Percentiles rank a stretch among this genome's conserved stretches.
phyloP scores from a whole-genome alignment of 1,140 invertebrate species.

The Lycorma delicatula region DNA sequence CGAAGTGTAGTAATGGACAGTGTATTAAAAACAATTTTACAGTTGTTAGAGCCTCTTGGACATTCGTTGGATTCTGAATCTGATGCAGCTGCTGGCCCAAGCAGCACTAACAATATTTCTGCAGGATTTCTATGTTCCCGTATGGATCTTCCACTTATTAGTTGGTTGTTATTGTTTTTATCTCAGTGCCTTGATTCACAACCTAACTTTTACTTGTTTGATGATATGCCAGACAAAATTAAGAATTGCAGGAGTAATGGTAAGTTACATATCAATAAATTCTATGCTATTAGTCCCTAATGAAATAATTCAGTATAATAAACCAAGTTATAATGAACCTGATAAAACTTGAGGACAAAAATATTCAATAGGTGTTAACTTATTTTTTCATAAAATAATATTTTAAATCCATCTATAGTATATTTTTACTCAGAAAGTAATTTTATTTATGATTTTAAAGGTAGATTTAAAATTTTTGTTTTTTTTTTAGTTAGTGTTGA shows the following conservation, averaged over 20 bases:
- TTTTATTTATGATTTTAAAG: too few relatives aligned
- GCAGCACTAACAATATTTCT: slow-evolving; percentile 14
- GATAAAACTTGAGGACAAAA: too few relatives aligned
- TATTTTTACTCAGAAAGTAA: too few relatives aligned
- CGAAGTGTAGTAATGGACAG: slow-evolving; percentile 36
- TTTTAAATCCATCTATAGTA: too few relatives aligned
- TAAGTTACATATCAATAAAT: neutral
- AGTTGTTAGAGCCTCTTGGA: slow-evolving; percentile 40
- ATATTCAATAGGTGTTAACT: too few relatives aligned
- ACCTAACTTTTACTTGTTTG: slow-evolving; percentile 20
- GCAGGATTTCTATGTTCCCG: slow-evolving; percentile 32
- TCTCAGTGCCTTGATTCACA: slow-evolving; percentile 61
- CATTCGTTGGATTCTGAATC: slow-evolving; percentile 26
- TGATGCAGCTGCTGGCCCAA: slow-evolving; percentile 13
- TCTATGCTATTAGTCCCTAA: too few relatives aligned
- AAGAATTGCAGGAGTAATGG: slow-evolving; percentile 19
- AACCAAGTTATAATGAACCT: too few relatives aligned
- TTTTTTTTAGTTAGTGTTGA: too few relatives aligned
- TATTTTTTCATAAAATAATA: too few relatives aligned
- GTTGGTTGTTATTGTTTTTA: slow-evolving; percentile 71
- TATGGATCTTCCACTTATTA: slow-evolving; percentile 56
- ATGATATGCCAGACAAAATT: slow-evolving; percentile 29
- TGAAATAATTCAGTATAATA: too few relatives aligned
- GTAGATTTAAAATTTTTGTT: too few relatives aligned
- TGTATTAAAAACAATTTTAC: slow-evolving; percentile 39